Base-by-base conservation (phyloP, 2,113 vertebrate species). In the Nerophis ophidion region DNA sequence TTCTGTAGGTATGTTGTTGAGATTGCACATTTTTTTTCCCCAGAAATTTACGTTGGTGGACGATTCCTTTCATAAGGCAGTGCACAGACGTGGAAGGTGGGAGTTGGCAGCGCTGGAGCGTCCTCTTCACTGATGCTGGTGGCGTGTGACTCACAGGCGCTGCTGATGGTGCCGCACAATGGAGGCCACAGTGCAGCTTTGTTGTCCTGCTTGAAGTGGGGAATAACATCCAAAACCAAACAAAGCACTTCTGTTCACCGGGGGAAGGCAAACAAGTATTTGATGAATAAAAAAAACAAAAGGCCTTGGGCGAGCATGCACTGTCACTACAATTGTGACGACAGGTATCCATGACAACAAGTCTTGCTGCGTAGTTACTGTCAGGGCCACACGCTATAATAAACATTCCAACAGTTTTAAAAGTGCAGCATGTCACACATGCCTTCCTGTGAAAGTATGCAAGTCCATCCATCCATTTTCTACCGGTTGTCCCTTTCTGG, bases 101-200 rank as follows among this genome's bases (percentile, higher is more conserved):
- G 76, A 50, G 73, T 68, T 47, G 70, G 70, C 61, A 72, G 69
- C 65, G 49, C 42, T 49, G 63, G 16, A 65, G 61, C 26, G 6
- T 42, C 61, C 45, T 48, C 17, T 15, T 48, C 51, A 36, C 10
- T 45, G 40, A 34, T 15, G 11, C 77, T 68, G 45, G 63, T 70
- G 70, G 58, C 56, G 1, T 38, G 63, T 85, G 81, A 83, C 56
- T 81, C 79, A 80, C 45, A 60, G 26, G 26, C 61, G 58, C 50
- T 48, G 65, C 61, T 50, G 26, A 26, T 26, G 26, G 15, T 8
- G 1, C 2, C 49, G 61, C 80, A 85, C 81, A 83, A 77, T 75
- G 35, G 55, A 17, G 42, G 5, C 59, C 55, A 74, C 63, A 75
- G 66, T 79, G 33, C 1, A 70, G 60, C 81, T 57, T 81, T 84